phyloP scores from a whole-genome alignment of 2,113 vertebrate genomes.

The Monopterus albus region DNA sequence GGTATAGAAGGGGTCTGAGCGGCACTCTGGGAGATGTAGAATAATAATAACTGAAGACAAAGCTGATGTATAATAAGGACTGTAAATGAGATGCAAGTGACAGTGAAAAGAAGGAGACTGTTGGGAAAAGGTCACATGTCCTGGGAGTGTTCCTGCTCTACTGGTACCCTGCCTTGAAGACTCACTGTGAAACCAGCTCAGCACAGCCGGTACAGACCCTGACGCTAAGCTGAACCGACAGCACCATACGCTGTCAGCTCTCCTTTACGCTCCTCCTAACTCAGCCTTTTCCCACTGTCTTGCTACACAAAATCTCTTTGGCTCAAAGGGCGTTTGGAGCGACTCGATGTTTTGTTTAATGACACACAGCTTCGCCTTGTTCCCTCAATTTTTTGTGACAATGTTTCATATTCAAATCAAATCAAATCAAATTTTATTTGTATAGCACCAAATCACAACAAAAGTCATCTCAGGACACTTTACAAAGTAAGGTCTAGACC shows the following conservation, averaged over 20 bases:
- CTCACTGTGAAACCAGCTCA: constrained; percentile 30
- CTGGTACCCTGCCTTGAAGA: constrained; percentile 49
- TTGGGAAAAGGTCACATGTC: constrained; percentile 51
- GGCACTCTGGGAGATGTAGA: constrained; percentile 3
- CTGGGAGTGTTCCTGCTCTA: constrained; percentile 49
- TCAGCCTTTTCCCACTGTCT: constrained; percentile 10
- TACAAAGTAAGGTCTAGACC: no score
- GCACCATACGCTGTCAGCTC: constrained; percentile 32
- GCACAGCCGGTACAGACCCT: constrained; percentile 4
- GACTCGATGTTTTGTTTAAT: neutral
- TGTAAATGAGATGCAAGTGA: constrained; percentile 20
- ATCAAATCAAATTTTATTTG: no score
- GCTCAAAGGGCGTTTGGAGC: constrained; percentile 4
- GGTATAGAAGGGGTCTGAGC: neutral
- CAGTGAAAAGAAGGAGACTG: constrained; percentile 9
- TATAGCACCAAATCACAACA: no score
- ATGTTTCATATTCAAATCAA: no score
- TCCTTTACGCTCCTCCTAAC: constrained; percentile 5
- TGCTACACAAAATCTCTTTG: neutral
- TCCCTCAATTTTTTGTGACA: constrained; percentile 1
- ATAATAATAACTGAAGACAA: no score
- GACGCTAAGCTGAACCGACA: constrained; percentile 62
- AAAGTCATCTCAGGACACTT: no score
- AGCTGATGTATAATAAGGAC: neutral
- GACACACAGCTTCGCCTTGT: neutral